Evolutionary conservation across 1,140 invertebrate species (phyloP).

Genomic region (Conus betulinus): DNA sequence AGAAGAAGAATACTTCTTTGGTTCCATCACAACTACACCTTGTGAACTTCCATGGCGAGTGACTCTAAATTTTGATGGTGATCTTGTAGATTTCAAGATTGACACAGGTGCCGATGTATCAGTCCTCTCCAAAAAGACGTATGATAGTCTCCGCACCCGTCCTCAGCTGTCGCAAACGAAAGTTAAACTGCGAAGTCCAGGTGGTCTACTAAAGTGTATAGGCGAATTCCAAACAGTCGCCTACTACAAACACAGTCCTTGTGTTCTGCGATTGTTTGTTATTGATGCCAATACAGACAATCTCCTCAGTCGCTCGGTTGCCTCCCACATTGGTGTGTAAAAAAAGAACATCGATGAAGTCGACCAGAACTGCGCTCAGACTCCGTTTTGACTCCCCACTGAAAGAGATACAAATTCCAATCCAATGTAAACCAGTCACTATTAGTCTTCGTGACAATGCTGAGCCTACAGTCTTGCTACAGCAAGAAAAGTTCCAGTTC

Average conservation of each 20-base stretch:
- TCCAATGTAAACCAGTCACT: background rate
- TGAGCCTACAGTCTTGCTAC: background rate
- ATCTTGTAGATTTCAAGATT: constrained; percentile 25
- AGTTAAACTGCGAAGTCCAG: background rate
- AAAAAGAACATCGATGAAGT: background rate
- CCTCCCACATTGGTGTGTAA: background rate
- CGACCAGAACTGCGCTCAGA: background rate
- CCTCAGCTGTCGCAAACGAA: background rate
- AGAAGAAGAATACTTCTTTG: background rate
- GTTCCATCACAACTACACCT: background rate
- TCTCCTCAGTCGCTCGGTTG: background rate
- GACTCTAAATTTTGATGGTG: background rate
- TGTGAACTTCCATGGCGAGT: background rate
- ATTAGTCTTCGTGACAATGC: background rate
- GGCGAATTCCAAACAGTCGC: background rate
- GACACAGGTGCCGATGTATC: constrained; percentile 42
- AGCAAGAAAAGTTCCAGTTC: background rate
- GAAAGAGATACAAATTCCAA: too few relatives aligned
- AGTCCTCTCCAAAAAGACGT: constrained; percentile 1
- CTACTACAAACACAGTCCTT: background rate
- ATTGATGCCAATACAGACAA: background rate
- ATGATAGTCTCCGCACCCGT: background rate
- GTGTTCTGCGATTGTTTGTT: background rate
- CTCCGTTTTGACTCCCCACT: background rate
- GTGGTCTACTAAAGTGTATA: background rate